Evolutionary conservation across 2,113 vertebrate genomes (phyloP), one percentile per base, ranked within the genome.

Genomic region (Martes martes): DNA sequence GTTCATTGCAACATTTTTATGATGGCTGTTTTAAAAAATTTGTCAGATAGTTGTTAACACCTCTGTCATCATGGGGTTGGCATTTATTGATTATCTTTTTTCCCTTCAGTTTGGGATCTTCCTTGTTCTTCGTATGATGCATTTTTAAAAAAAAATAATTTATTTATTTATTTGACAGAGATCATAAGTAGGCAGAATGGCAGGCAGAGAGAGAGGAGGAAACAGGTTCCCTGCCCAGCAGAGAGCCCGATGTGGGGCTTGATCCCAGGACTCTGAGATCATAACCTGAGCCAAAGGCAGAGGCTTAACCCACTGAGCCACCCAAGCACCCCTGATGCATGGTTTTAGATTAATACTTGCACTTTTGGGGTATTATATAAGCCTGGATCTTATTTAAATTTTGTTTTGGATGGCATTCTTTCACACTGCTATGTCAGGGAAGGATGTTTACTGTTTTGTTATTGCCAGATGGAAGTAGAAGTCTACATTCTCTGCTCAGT

Each of bases 1-100:
- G 47, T 28, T 57, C 15, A 69, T 26, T 82, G 19, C 57, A 57
- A 4, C 50, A 19, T 57, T 71, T 91, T 81, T 42, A 55, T 92
- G 26, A 57, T 33, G 7, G 9, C 63, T 45, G 13, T 61, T 81
- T 91, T 91, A 33, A 91, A 81, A 55, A 19, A 31, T 39, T 73
- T 73, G n/a, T 88, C 85, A 73, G 47, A 28, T 73, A 28, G 57
- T 57, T 73, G n/a, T 88, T 88, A 55, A 39, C 18, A 81, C 16
- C n/a, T 69, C 24, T 91, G n/a, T 81, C 11, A 67, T 42, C 36
- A 55, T 81, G n/a, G 11, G 11, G 8, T 55, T 33, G 8, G 21
- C 19, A 63, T 16, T 0, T 65, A 28, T 65, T 50, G 45, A 50
- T 52, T 79, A 9, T 65, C 15, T 39, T 90, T 50, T 76, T 65